Base-by-base conservation (phyloP, 2,888 invertebrate species). In the Lithophane semibrunnea region DNA sequence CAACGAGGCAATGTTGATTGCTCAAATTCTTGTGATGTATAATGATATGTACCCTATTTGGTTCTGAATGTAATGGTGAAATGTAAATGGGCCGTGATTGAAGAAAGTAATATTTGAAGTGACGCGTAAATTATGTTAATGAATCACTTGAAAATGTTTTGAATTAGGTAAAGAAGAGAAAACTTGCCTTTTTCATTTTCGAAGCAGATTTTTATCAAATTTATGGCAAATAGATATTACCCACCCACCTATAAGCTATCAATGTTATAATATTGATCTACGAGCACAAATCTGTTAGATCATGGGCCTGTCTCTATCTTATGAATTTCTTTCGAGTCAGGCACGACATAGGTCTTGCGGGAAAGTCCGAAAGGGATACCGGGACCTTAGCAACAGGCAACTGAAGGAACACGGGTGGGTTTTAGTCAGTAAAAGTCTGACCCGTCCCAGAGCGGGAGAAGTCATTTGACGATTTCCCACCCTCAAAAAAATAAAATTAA, bases 31-130 rank as follows among this genome's bases (percentile, higher is more conserved):
- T 61, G n/a, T 58, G 9, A 18, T 37, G 9, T 8, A 52, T 56
- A 4, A 68, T 64, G 3, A 58, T 13, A 37, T 37, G 24, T 65
- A 56, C 68, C n/a, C 24, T 56, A 8, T 60, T 65, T 47, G 24
- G 12, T 56, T 24, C 52, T 49, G 21, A 16, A 4, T 10, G 24
- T 4, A 56, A 69, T 52, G 37, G 52, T 13, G 18, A 12, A 29
- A 54, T 24, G 21, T 63, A 49, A 47, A 71, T 76, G 13, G n/a
- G 9, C 13, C 29, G 18, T 58, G n/a, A 24, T 44, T 58, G 13
- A 58, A 63, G 16, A 37, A 64, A 44, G 29, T 44, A 65, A 29
- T 47, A 68, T 73, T 52, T 44, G 3, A 68, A 68, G 37, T 42
- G 13, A n/a, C 18, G 7, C 37, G 37, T 49, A 18, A 56, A 54